These are phyloP conservation scores for Ethmia dodecea DNA, from an alignment of 2,888 invertebrate genomes.

Conservation along the genomic window DNA sequence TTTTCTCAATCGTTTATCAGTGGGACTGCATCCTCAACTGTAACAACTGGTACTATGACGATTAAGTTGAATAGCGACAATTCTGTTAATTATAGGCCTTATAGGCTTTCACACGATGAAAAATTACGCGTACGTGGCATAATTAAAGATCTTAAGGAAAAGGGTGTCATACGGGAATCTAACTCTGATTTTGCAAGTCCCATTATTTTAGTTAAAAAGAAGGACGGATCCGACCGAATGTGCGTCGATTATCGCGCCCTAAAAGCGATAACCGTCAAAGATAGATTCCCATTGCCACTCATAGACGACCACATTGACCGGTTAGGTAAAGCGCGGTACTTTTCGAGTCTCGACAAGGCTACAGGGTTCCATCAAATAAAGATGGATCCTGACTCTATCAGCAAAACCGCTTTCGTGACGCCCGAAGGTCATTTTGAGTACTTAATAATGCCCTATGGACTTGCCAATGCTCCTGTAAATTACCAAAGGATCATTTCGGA, in stretches of 20 bases:
- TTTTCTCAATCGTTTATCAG: too few relatives aligned
- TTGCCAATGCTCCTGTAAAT: slow-evolving; percentile 18
- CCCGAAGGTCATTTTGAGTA: too few relatives aligned
- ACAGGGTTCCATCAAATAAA: slow-evolving; percentile 18
- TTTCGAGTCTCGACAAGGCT: slow-evolving; percentile 20
- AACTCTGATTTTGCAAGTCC: slow-evolving; percentile 10
- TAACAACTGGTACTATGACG: slow-evolving; percentile 13
- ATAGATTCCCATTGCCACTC: slow-evolving; percentile 15
- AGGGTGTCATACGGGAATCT: slow-evolving; percentile 9
- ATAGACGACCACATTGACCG: too few relatives aligned
- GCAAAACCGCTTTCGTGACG: slow-evolving; percentile 19
- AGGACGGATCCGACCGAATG: too few relatives aligned
- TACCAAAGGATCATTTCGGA: slow-evolving; percentile 17
- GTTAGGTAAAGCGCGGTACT: slow-evolving; percentile 18
- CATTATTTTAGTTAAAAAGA: slow-evolving; percentile 7
- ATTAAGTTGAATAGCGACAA: slow-evolving; percentile 10
- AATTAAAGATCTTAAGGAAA: slow-evolving; percentile 4
- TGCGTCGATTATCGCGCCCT: slow-evolving; percentile 8
- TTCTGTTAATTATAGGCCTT: slow-evolving; percentile 14
- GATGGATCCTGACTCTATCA: slow-evolving; percentile 12
- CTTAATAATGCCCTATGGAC: slow-evolving; percentile 20
- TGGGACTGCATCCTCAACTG: slow-evolving; percentile 14
- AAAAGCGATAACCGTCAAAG: slow-evolving; percentile 7
- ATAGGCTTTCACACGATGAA: slow-evolving; percentile 12
- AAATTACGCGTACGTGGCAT: slow-evolving; percentile 11